These are phyloP conservation scores for Parnassius orleans DNA, from an alignment of 2,888 invertebrate genomes.

Conservation along the genomic window DNA sequence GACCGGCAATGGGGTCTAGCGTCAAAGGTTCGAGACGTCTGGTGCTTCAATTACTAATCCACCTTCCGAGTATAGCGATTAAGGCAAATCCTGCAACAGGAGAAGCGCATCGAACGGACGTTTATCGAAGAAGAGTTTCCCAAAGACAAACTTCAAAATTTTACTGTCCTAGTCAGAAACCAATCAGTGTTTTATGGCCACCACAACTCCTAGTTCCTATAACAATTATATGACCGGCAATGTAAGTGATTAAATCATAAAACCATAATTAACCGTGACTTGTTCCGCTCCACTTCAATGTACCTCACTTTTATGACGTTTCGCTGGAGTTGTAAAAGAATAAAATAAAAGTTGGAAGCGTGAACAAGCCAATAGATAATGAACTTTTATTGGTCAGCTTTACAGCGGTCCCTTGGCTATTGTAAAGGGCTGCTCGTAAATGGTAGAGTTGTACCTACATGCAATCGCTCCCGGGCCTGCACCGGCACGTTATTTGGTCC, in stretches of 20 bases:
- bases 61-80: too few relatives aligned
- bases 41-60: too few relatives aligned
- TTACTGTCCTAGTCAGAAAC: not conserved
- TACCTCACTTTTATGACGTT: constrained; percentile 59
- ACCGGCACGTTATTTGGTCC: constrained; percentile 15
- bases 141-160: too few relatives aligned
- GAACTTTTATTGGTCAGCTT: constrained; percentile 81
- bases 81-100: too few relatives aligned
- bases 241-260: constrained; percentile 26
- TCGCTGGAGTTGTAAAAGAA: constrained; percentile 63
- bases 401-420: constrained; percentile 70
- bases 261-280: constrained; percentile 24
- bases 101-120: not conserved
- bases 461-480: constrained; percentile 39
- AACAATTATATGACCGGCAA: constrained; percentile 23
- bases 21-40: too few relatives aligned
- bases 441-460: constrained; percentile 44
- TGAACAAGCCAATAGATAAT: constrained; percentile 78
- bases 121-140: not conserved
- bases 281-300: constrained; percentile 26
- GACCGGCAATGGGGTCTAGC: too few relatives aligned
- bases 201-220: constrained; percentile 14
- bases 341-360: constrained; percentile 77
- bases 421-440: constrained; percentile 58
- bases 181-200: constrained; percentile 26